Percentiles rank a stretch among this genome's conserved stretches.
phyloP scores from a whole-genome alignment of 2,888 invertebrate species.

The Agrypnus murinus region DNA sequence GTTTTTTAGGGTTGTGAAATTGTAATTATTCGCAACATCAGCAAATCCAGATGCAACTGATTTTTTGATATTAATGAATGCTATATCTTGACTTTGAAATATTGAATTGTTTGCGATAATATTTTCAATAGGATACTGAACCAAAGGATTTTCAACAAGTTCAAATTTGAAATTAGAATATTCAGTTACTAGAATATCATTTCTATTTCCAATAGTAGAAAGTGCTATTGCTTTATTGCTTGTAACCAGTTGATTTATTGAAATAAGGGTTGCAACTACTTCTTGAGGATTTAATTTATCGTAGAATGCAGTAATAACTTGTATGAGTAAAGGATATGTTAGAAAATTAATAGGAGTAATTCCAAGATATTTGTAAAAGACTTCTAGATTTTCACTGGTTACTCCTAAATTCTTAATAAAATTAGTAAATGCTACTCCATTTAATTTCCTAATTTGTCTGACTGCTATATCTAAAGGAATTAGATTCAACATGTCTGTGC shows the following conservation, averaged over 20 bases:
- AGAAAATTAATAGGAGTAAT: slow-evolving; percentile 37
- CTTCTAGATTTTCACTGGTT: slow-evolving; percentile 24
- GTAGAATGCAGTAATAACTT: slow-evolving; percentile 38
- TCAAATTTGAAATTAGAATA: slow-evolving; percentile 32
- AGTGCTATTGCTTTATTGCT: slow-evolving; percentile 32
- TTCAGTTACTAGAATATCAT: slow-evolving; percentile 7
- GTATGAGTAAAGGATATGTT: slow-evolving; percentile 36
- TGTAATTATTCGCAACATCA: slow-evolving; percentile 18
- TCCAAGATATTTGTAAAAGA: slow-evolving; percentile 39
- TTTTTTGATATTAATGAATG: slow-evolving; percentile 8
- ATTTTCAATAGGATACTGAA: slow-evolving; percentile 27
- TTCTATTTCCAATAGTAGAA: neutral
- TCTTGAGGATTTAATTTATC: slow-evolving; percentile 41
- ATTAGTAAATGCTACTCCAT: slow-evolving; percentile 13
- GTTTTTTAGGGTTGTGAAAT: slow-evolving; percentile 26
- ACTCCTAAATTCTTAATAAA: slow-evolving; percentile 35
- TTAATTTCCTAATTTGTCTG: slow-evolving; percentile 16
- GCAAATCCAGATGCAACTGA: neutral
- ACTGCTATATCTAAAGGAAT: slow-evolving; percentile 36
- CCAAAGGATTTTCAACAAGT: slow-evolving; percentile 29
- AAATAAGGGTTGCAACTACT: slow-evolving; percentile 41
- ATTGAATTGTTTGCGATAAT: slow-evolving; percentile 1
- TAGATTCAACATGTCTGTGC: slow-evolving; percentile 35
- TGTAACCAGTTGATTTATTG: slow-evolving; percentile 41
- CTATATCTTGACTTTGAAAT: slow-evolving; percentile 27